Percentiles rank a stretch among this genome's conserved stretches.
These are phyloP conservation scores for Agriotes lineatus DNA, from an alignment of 2,888 invertebrate species.

Conservation along the genomic window DNA sequence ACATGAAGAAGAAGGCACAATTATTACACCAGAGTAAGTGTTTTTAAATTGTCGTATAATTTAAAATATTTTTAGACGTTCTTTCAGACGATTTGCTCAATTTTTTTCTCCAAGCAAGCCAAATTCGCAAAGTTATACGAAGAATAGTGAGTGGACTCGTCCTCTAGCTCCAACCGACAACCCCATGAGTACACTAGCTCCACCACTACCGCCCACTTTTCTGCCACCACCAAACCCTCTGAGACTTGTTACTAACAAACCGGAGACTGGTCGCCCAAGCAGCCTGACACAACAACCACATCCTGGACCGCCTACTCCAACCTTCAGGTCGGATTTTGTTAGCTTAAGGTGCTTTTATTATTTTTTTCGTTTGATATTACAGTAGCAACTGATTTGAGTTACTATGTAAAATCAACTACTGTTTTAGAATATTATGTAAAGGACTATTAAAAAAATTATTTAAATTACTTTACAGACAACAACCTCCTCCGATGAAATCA, in stretches of 20 bases:
- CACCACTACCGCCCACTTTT: slow-evolving; percentile 67
- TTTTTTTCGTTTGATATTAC: slow-evolving; percentile 55
- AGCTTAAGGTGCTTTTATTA: slow-evolving; percentile 74
- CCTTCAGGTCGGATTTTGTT: slow-evolving; percentile 85
- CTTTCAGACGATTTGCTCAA: slow-evolving; percentile 63
- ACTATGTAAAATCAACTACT: too few species aligned
- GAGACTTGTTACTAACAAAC: slow-evolving; percentile 67
- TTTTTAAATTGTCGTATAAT: neutral
- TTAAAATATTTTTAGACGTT: neutral
- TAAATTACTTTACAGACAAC: slow-evolving; percentile 75
- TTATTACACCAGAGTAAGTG: slow-evolving; percentile 85
- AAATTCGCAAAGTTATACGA: slow-evolving; percentile 58
- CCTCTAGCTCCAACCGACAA: slow-evolving; percentile 65
- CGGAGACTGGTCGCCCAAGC: slow-evolving; percentile 64
- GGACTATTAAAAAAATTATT: neutral
- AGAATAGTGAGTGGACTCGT: slow-evolving; percentile 64
- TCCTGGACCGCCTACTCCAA: slow-evolving; percentile 75
- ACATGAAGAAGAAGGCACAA: slow-evolving; percentile 91
- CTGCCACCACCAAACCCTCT: slow-evolving; percentile 72
- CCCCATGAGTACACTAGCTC: slow-evolving; percentile 63
- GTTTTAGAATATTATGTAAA: too few species aligned
- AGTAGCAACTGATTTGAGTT: neutral
- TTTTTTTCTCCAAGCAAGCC: slow-evolving; percentile 62
- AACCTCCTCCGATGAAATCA: slow-evolving; percentile 96
- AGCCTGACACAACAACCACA: slow-evolving; percentile 68